A percentile compares a stretch with the other conserved stretches of the same genome.
phyloP scores from a whole-genome alignment of 2,888 invertebrate genomes.

The Brachyopa scutellaris region DNA sequence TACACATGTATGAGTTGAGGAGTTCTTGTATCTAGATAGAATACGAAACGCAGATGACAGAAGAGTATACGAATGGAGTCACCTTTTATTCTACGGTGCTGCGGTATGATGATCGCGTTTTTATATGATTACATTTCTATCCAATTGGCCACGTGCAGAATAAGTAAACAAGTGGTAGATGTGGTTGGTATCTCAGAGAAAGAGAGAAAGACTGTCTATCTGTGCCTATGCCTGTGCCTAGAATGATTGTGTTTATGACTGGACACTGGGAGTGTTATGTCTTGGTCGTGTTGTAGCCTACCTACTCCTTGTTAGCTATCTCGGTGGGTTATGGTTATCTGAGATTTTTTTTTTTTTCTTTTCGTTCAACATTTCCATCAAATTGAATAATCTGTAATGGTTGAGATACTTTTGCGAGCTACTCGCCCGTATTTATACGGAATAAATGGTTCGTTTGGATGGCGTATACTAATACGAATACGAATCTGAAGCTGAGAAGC shows the following conservation, averaged over 20 bases:
- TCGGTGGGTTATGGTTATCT: too few relatives aligned
- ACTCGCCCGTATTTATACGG: constrained; percentile 17
- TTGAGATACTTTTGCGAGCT: constrained; percentile 54
- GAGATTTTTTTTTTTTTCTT: not conserved
- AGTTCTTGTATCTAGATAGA: constrained; percentile 50
- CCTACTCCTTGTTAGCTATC: too few relatives aligned
- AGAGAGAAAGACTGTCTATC: constrained; percentile 1
- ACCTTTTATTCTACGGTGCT: constrained; percentile 22
- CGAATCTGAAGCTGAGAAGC: too few relatives aligned
- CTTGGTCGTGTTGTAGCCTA: too few relatives aligned
- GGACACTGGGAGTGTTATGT: not conserved
- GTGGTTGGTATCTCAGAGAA: constrained; percentile 11
- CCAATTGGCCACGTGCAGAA: constrained; percentile 65
- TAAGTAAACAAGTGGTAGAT: constrained; percentile 49
- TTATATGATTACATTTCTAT: constrained; percentile 53
- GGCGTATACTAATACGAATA: too few relatives aligned
- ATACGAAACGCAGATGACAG: constrained; percentile 64
- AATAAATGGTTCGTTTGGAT: constrained; percentile 22
- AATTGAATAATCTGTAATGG: constrained; percentile 62
- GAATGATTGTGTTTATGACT: too few relatives aligned
- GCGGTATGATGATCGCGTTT: constrained; percentile 38
- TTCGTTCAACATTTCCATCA: constrained; percentile 37
- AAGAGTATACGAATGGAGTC: constrained; percentile 43
- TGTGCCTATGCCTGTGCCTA: too few relatives aligned
- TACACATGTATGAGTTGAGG: not conserved